Base-by-base conservation (phyloP, 2,888 invertebrate species). In the Phlogophora meticulosa region DNA sequence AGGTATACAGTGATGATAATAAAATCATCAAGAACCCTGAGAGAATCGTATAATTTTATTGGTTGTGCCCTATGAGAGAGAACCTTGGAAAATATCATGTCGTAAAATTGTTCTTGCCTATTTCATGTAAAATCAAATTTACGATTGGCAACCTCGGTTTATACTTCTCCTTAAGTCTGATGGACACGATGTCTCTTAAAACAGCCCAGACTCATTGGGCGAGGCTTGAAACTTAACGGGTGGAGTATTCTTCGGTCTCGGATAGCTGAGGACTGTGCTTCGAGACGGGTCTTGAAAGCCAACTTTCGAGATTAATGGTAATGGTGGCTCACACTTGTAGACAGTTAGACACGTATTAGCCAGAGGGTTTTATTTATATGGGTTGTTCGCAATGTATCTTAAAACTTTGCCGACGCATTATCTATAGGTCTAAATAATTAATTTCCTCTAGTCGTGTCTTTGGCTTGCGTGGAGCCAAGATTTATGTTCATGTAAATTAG, bases 291-390 rank as follows among this genome's bases (percentile, higher is more conserved):
- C 77, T 72, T 67, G 65, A 73, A 79, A 70, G 68, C 74, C 48
- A 79, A 77, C 77, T 82, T n/a, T 74, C 4, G 43, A 73, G 79
- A 80, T 76, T 81, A 81, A 81, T 81, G 76, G 55, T 78, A 78
- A 81, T 69, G 66, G 61, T 52, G 45, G 57, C 72, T 71, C 70
- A 70, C 70, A 67, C 58, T 67, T n/a, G 38, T 46, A 76, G 57
- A 62, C 72, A 72, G 76, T 79, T 67, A 75, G 75, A 70, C 75
- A 65, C 46, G 81, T 78, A 74, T 81, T 78, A 78, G 64, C 65
- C 59, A 52, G 32, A 71, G 46, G 61, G 78, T 56, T 72, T 69
- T 81, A 78, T 80, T 75, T 78, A 80, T 81, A 70, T 56, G 58
- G 58, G 63, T 68, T 45, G 70, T 64, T 64, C 1, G 52, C 59